These are phyloP conservation scores for Gymnocypris eckloni DNA, from an alignment of 2,797 vertebrate species.

Conservation along the genomic window DNA sequence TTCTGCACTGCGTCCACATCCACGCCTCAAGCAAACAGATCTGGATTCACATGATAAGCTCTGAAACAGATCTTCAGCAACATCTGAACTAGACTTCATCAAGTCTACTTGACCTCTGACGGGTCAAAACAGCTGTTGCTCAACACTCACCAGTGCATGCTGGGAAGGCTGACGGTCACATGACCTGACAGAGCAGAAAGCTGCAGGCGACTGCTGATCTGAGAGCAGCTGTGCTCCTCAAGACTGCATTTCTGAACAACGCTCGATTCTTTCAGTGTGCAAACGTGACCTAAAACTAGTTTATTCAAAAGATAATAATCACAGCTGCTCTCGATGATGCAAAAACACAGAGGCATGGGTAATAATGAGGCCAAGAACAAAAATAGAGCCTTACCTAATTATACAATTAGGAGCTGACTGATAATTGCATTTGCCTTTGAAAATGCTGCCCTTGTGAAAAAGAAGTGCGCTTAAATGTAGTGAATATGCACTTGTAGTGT, in stretches of 20 bases:
- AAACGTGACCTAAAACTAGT: not conserved
- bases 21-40: not conserved
- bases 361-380: slow-evolving; percentile 32
- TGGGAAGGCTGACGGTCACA: slow-evolving; percentile 6
- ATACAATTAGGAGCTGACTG: not conserved
- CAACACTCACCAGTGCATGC: slow-evolving; percentile 8
- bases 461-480: not conserved
- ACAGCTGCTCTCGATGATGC: slow-evolving; percentile 9
- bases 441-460: not conserved
- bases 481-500: not conserved
- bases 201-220: not conserved
- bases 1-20: not conserved
- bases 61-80: not conserved
- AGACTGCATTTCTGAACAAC: not conserved
- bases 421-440: not conserved
- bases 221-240: slow-evolving; percentile 24
- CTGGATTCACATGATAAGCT: not conserved
- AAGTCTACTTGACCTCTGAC: not conserved
- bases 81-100: slow-evolving; percentile 9
- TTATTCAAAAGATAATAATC: slow-evolving; percentile 1
- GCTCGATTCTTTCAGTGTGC: not conserved
- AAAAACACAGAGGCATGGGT: not conserved
- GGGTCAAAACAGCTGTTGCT: slow-evolving; percentile 5
- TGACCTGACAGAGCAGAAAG: slow-evolving; percentile 6
- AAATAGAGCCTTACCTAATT: not conserved